A percentile compares a stretch with the other conserved stretches of the same genome.
phyloP scores from a whole-genome alignment of 2,888 invertebrate genomes.

The Netelia inedita region DNA sequence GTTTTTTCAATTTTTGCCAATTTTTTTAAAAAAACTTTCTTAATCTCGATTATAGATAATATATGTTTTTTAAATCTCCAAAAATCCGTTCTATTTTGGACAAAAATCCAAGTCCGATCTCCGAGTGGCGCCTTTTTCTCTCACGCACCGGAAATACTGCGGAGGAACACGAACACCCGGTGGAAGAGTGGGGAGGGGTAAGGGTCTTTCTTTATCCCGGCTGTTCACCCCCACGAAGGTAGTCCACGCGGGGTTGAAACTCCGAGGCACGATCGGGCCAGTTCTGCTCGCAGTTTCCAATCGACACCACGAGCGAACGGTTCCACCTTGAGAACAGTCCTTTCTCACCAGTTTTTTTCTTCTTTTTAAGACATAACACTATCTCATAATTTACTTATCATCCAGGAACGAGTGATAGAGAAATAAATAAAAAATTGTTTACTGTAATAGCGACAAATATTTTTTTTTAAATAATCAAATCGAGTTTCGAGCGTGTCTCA shows the following conservation, averaged over 20 bases:
- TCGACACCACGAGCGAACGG: conserved; percentile 60
- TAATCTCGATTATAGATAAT: too few relatives aligned
- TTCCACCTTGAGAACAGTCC: conserved; percentile 18
- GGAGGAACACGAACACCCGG: background rate
- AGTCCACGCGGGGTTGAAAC: conserved; percentile 65
- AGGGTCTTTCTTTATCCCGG: conserved; percentile 9
- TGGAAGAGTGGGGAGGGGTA: conserved; percentile 18
- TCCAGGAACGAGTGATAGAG: background rate
- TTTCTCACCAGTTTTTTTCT: conserved; percentile 7
- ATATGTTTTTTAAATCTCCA: background rate
- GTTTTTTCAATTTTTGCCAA: background rate
- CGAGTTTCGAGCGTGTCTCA: conserved; percentile 44
- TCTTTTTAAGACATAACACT: background rate
- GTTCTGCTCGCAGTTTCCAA: conserved; percentile 59
- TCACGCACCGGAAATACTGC: conserved; percentile 43
- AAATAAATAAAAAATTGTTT: conserved; percentile 21
- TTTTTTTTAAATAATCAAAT: conserved; percentile 16
- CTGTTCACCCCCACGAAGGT: conserved; percentile 66
- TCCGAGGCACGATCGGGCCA: conserved; percentile 39
- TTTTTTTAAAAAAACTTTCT: background rate
- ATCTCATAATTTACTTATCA: background rate
- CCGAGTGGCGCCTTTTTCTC: conserved; percentile 23
- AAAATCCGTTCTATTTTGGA: background rate
- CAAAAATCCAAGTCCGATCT: background rate
- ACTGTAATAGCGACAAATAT: background rate